Base-by-base conservation (phyloP, 2,888 invertebrate genomes). In the Tricholauxania praeusta region DNA sequence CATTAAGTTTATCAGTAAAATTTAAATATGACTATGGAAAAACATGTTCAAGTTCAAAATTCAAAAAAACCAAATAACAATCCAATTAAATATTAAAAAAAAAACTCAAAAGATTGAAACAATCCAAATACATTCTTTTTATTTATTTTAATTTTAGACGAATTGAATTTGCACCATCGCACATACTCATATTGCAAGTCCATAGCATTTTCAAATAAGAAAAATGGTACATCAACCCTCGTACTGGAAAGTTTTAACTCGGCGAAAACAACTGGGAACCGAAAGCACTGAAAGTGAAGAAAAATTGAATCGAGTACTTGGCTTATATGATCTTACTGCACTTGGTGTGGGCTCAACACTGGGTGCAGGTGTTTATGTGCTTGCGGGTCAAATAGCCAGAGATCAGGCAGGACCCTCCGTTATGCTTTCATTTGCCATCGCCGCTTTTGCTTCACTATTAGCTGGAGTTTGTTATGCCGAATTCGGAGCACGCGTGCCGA, bases 401-500 rank as follows among this genome's bases (percentile, higher is more conserved):
- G 89, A 90, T 74, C 89, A 90, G 28, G 94, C 96, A 0, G 97
- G 97, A 0, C 97, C 97, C 0, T 93, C 96, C 0, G 92, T 96
- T 0, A 90, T 95, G 48, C 85, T 97, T 68, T 96, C 96, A 2
- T 96, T 96, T 85, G 89, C 95, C 5, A 91, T 97, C n/a, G 97
- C 96, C 0, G 96, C 96, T 0, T 79, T 96, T 22, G 94, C 95
- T 0, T 94, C 96, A 0, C 88, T 95, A 66, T 91, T 96, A 79
- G 94, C 96, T 83, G 96, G 93, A 47, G 87, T 96, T 14, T 96
- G 96, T 82, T 97, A 95, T 86, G 96, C 96, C 1, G 97, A 97
- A 88, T 94, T 96, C 82, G 95, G 94, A 0, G 92, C 94, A 0
- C 88, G 95, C 72, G 93, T 95, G 0, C 96, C 96, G 0, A 91